Conservation (phyloP, 2,113 vertebrate species). For the Thryonomys swinderianus region DNA sequence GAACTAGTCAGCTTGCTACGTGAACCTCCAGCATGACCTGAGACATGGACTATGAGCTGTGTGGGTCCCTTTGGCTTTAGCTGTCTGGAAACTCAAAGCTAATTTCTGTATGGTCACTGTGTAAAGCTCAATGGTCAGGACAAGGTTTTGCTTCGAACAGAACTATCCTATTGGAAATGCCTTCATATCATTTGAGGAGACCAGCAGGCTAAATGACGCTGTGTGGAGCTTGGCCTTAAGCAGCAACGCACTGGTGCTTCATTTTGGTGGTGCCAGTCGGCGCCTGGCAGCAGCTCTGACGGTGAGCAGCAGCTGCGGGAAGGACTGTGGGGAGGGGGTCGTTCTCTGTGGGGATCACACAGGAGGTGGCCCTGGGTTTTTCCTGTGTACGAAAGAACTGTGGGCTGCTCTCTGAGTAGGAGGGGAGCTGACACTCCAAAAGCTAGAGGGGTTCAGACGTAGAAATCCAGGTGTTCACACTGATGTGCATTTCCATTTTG, state of each 20-base stretch:
- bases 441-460: background rate
- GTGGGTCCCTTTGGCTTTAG: background rate
- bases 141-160: constrained; percentile 20
- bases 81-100: background rate
- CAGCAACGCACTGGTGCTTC: background rate
- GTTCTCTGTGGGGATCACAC: background rate
- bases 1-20: background rate
- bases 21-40: background rate
- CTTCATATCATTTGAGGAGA: background rate
- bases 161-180: constrained; percentile 39
- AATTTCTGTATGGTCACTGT: constrained; percentile 3
- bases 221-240: background rate
- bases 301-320: background rate
- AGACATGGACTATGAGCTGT: background rate
- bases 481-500: background rate
- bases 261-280: background rate
- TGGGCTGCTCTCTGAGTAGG: background rate
- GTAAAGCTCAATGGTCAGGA: background rate
- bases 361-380: constrained; percentile 4
- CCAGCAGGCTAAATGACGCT: constrained; percentile 23
- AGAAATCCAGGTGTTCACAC: background rate
- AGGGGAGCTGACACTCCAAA: background rate
- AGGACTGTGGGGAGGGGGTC: background rate
- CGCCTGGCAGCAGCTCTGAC: background rate
- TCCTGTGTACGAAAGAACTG: background rate